phyloP scores from a whole-genome alignment of 37 sponge, comb jelly and placozoan species.

The Hormiphora californensis region DNA sequence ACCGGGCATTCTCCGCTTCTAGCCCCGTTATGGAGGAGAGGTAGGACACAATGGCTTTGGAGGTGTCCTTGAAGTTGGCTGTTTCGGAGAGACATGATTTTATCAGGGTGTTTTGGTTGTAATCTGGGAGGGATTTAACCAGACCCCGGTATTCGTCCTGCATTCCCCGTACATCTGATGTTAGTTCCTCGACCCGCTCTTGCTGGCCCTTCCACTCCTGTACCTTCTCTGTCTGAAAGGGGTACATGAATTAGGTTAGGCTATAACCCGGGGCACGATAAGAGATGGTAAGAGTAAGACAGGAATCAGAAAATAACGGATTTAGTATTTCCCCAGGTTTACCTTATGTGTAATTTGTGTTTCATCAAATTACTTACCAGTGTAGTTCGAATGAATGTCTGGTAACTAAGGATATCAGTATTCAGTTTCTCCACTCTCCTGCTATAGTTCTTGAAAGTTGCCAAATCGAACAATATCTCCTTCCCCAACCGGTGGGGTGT shows the following conservation, averaged over 20 bases:
- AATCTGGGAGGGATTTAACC: neutral
- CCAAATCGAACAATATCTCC: slow-evolving; percentile 20
- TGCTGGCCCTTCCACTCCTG: neutral
- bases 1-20: neutral
- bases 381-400: neutral
- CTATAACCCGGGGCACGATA: too few species aligned
- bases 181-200: neutral
- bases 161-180: neutral
- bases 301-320: too few species aligned
- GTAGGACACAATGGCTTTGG: neutral
- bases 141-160: neutral
- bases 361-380: too few species aligned
- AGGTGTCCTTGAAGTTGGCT: slow-evolving; percentile 2
- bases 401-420: neutral
- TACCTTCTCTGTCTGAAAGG: neutral
- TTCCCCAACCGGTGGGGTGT: slow-evolving; percentile 36
- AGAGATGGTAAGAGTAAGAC: too few species aligned
- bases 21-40: neutral
- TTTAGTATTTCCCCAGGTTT: too few species aligned
- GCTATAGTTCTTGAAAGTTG: slow-evolving; percentile 5
- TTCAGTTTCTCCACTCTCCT: neutral
- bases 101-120: neutral
- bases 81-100: neutral
- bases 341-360: too few species aligned
- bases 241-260: too few species aligned